These are phyloP conservation scores for Dermatemys mawii DNA, from an alignment of 2,113 vertebrate species.

Conservation along the genomic window DNA sequence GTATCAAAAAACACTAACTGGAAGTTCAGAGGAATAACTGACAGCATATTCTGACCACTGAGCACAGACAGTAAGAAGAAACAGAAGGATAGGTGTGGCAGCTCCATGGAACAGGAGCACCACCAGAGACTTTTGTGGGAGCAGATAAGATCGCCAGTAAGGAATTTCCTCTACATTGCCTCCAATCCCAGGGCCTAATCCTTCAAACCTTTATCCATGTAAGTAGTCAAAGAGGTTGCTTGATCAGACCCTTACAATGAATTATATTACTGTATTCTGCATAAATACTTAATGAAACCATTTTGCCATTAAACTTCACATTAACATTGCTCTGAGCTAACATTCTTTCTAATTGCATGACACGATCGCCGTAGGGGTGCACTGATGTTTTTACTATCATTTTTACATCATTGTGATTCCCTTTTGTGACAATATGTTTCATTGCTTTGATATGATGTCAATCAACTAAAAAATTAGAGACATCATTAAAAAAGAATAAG, in stretches of 20 bases:
- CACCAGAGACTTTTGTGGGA: neutral
- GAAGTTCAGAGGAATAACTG: neutral
- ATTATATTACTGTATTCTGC: neutral
- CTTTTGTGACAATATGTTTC: neutral
- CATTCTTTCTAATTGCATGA: neutral
- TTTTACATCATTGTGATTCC: neutral
- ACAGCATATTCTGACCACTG: neutral
- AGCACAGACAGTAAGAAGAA: neutral
- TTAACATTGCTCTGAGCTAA: neutral
- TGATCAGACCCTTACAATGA: neutral
- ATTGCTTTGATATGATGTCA: neutral
- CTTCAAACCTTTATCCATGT: neutral
- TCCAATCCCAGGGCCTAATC: neutral
- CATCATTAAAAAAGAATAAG: neutral
- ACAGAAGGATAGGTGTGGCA: neutral
- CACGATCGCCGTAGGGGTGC: neutral
- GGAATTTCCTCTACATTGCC: neutral
- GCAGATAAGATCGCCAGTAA: neutral
- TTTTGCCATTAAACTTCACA: neutral
- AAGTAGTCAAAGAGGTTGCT: neutral
- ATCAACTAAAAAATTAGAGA: neutral
- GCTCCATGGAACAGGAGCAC: neutral
- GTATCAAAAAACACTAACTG: neutral
- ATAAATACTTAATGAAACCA: neutral
- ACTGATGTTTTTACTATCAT: neutral